Base-by-base conservation (phyloP, 2,888 invertebrate genomes). In the Byasa hedistus region DNA sequence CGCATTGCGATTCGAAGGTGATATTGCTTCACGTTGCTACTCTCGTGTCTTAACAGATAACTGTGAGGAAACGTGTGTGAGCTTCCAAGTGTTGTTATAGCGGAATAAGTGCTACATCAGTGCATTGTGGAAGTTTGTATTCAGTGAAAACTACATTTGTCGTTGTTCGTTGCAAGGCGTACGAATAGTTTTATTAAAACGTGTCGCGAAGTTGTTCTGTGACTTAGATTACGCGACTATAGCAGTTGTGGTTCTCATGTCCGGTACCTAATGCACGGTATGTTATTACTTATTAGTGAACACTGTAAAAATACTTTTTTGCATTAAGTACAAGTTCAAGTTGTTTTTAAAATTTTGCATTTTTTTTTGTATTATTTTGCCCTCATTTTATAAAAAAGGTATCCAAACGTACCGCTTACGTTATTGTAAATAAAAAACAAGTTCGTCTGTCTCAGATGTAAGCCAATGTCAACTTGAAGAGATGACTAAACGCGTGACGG, bases 21-120 rank as follows among this genome's bases (percentile, higher is more conserved):
- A 83, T 78, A 84, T 87, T 86, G 81, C 87, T 82, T 88, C 85
- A 84, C 79, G 75, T 81, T 84, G 85, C 86, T 88, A 85, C 80
- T 83, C 77, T 83, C 75, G 78, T 77, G 80, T 76, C 79, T 85
- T 87, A 84, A 84, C 83, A 86, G 84, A 87, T 82, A 83, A 86
- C 84, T 87, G 84, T 88, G 86, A 86, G 84, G 85, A 83, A 88
- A 84, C 86, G 86, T 84, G 86, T 85, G 84, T 82, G 80, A 81
- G 79, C 72, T 80, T 86, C 86, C 81, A 82, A 83, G 85, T 84
- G 84, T 79, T 81, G 77, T 63, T 83, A 84, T 81, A 75, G 82
- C 83, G 78, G 79, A 82, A 82, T 81, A 75, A 82, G 88, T 88
- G 89, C 82, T 83, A 71, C 73, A 82, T 82, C 79, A 83, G 87